Evolutionary conservation across 2,888 invertebrate genomes (phyloP).

Genomic region (Pollenia griseotomentosa): DNA sequence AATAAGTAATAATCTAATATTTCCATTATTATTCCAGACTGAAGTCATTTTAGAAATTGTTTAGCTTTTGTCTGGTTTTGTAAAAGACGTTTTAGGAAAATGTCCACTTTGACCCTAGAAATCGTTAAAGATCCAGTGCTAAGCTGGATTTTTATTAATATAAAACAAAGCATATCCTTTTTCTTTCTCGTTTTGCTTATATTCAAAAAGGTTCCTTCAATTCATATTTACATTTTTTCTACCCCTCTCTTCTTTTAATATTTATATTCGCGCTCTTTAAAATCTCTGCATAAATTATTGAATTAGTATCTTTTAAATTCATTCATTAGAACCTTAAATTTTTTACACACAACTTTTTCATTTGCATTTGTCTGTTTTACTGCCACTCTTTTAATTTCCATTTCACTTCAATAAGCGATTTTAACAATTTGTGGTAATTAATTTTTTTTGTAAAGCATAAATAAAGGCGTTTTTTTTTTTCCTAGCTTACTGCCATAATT

Average conservation of each 20-base stretch:
- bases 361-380: constrained; percentile 1
- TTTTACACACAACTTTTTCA: constrained; percentile 6
- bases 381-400: constrained; percentile 14
- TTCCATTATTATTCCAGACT: too few relatives aligned
- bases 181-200: background rate
- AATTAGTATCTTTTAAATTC: constrained; percentile 77
- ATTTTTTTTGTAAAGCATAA: constrained; percentile 76
- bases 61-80: too few relatives aligned
- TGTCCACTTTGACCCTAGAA: too few relatives aligned
- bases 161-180: too few relatives aligned
- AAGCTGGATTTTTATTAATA: too few relatives aligned
- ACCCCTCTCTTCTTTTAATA: constrained; percentile 15
- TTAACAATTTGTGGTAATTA: constrained; percentile 77
- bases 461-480: constrained; percentile 75
- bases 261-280: constrained; percentile 42
- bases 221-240: constrained; percentile 25
- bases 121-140: too few relatives aligned
- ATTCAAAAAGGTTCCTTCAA: constrained; percentile 43
- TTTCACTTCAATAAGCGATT: constrained; percentile 47
- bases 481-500: constrained; percentile 4
- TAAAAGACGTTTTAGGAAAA: too few relatives aligned
- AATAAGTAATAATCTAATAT: too few relatives aligned
- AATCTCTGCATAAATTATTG: constrained; percentile 81
- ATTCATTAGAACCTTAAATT: constrained; percentile 7
- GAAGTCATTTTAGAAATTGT: too few relatives aligned